A percentile compares a stretch with the other conserved stretches of the same genome.
Evolutionary conservation across 1,140 invertebrate genomes (phyloP).

Genomic region (Drosophila erecta): DNA sequence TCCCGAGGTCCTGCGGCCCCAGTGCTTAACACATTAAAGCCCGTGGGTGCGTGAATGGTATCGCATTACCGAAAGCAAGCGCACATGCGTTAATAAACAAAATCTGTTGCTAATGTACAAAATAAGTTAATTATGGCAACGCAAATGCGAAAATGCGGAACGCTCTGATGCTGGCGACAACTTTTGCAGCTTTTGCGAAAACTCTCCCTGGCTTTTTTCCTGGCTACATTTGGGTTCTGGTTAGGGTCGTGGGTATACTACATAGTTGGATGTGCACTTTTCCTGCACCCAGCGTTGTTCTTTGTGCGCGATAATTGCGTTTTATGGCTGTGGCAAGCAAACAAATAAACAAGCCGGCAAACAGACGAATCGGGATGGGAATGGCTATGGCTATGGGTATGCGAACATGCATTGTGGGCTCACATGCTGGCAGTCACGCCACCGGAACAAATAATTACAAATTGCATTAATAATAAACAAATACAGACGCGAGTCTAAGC

Average conservation of each 20-base stretch:
- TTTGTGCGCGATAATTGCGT: constrained; percentile 65
- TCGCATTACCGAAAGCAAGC: constrained; percentile 61
- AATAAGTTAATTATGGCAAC: constrained; percentile 78
- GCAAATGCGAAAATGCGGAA: constrained; percentile 63
- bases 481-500: constrained; percentile 21
- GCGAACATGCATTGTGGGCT: background rate
- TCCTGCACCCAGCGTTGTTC: constrained; percentile 39
- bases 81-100: constrained; percentile 76
- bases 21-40: constrained; percentile 43
- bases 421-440: constrained; percentile 10
- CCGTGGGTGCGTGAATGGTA: constrained; percentile 34
- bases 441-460: constrained; percentile 63
- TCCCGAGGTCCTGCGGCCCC: constrained; percentile 7
- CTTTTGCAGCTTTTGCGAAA: constrained; percentile 57
- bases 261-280: constrained; percentile 33
- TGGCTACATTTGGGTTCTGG: background rate
- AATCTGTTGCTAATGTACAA: constrained; percentile 82
- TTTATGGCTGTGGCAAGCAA: constrained; percentile 59
- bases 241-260: background rate
- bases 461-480: constrained; percentile 68
- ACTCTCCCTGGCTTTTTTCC: constrained; percentile 41
- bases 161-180: constrained; percentile 53
- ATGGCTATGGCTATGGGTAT: background rate
- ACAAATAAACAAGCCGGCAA: constrained; percentile 27
- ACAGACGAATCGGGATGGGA: constrained; percentile 8